Percentiles rank a stretch among this genome's conserved stretches.
These are phyloP conservation scores for Tridacna gigas DNA, from an alignment of 2,888 invertebrate genomes.

Conservation along the genomic window DNA sequence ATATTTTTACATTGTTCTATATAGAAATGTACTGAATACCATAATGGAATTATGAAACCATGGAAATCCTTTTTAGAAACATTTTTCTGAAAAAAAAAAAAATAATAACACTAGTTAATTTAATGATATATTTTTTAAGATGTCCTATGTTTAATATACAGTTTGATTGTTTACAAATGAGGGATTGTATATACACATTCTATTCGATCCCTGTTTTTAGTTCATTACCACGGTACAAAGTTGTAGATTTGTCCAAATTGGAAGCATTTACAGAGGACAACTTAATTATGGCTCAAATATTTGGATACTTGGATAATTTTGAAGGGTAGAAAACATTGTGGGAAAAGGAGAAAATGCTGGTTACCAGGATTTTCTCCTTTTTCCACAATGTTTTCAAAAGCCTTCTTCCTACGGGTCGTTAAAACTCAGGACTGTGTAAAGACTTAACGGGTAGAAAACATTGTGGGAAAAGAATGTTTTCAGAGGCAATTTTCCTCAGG, in stretches of 20 bases:
- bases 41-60: neutral
- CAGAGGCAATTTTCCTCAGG: neutral
- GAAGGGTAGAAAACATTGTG: neutral
- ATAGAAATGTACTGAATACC: neutral
- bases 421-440: neutral
- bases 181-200: too few species aligned
- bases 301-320: neutral
- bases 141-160: too few species aligned
- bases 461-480: neutral
- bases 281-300: too few species aligned
- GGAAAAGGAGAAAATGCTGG: constrained; percentile 8
- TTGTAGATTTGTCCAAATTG: too few species aligned
- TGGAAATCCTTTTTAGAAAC: neutral
- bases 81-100: neutral
- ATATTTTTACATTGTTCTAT: neutral
- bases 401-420: neutral
- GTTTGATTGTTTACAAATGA: too few species aligned
- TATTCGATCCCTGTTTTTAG: too few species aligned
- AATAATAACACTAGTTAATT: too few species aligned
- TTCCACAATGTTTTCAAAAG: neutral
- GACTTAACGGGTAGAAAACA: too few species aligned
- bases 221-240: too few species aligned
- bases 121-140: too few species aligned
- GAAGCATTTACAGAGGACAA: too few species aligned
- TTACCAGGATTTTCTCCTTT: neutral